Percentiles rank a stretch among this genome's conserved stretches.
phyloP scores from a whole-genome alignment of 2,113 vertebrate genomes.

The Zosterops borbonicus region DNA sequence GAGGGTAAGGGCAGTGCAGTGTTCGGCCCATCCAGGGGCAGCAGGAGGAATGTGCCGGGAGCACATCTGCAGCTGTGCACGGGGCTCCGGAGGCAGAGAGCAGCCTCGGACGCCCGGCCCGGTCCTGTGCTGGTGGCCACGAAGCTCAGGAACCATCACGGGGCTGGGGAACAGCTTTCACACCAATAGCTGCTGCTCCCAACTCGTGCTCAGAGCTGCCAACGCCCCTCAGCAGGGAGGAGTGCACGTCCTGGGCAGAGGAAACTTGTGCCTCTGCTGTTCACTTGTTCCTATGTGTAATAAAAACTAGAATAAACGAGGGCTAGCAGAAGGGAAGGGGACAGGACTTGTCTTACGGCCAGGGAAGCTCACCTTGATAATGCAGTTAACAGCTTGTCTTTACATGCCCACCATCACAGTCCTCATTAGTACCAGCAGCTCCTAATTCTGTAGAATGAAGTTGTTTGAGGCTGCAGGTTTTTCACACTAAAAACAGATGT shows the following conservation, averaged over 20 bases:
- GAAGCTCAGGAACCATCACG: neutral
- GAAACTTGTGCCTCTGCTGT: fast-evolving
- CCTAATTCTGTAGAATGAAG: neutral
- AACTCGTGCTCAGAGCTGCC: fast-evolving
- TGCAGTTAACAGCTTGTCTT: fast-evolving
- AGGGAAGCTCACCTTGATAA: neutral
- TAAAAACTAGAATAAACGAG: neutral
- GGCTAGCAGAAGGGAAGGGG: neutral
- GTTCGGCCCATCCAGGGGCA: no score
- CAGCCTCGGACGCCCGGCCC: fast-evolving
- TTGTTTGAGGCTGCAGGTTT: neutral
- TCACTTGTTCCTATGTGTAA: fast-evolving
- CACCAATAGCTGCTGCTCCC: fast-evolving
- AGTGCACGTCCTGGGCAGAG: neutral
- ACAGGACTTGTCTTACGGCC: fast-evolving
- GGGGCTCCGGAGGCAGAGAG: fast-evolving
- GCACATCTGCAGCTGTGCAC: fast-evolving
- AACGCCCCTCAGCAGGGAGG: neutral
- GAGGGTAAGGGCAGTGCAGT: no score
- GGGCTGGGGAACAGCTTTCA: neutral
- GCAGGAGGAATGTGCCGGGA: neutral
- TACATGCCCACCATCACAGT: no score
- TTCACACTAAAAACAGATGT: neutral
- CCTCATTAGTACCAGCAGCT: neutral
- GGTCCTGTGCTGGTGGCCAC: neutral